Conservation (phyloP, 2,797 vertebrate species). For the Sebastes iracundus region DNA sequence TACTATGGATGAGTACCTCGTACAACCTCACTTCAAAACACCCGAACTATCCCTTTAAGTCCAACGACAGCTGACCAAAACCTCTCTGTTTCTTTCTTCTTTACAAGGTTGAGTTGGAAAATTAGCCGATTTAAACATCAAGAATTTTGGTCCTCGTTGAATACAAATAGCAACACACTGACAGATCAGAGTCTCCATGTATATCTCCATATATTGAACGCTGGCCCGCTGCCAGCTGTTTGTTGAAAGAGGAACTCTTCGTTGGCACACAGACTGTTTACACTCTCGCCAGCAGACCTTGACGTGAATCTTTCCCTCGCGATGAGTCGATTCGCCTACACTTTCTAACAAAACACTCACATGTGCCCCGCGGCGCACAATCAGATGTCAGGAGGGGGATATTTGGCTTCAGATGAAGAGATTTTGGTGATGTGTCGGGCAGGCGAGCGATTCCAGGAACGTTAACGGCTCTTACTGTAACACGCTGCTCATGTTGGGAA, state of each 20-base stretch:
- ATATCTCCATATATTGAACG: neutral
- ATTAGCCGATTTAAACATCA: no score
- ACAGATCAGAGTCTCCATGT: neutral
- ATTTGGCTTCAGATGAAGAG: slow-evolving; percentile 15
- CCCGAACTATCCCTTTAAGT: neutral
- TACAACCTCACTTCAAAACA: no score
- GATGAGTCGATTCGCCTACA: slow-evolving; percentile 8
- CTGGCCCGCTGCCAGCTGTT: slow-evolving; percentile 8
- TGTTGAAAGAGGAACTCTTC: slow-evolving; percentile 13
- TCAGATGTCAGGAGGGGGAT: slow-evolving; percentile 1
- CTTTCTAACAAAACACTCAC: slow-evolving; percentile 15
- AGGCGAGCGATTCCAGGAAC: slow-evolving; percentile 65
- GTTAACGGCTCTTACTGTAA: slow-evolving; percentile 67
- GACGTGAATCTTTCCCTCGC: slow-evolving; percentile 10
- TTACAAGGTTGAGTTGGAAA: neutral
- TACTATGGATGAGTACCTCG: no score
- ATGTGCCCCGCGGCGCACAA: neutral
- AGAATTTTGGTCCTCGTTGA: neutral
- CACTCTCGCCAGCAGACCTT: slow-evolving; percentile 29
- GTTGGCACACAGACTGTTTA: slow-evolving; percentile 32
- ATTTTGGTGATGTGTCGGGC: slow-evolving; percentile 17
- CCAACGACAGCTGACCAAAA: neutral
- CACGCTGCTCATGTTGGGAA: slow-evolving; percentile 67
- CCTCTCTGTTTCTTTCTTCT: neutral
- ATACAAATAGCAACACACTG: neutral